Base-by-base conservation (phyloP, 1,140 invertebrate species). In the Anoplophora glabripennis region DNA sequence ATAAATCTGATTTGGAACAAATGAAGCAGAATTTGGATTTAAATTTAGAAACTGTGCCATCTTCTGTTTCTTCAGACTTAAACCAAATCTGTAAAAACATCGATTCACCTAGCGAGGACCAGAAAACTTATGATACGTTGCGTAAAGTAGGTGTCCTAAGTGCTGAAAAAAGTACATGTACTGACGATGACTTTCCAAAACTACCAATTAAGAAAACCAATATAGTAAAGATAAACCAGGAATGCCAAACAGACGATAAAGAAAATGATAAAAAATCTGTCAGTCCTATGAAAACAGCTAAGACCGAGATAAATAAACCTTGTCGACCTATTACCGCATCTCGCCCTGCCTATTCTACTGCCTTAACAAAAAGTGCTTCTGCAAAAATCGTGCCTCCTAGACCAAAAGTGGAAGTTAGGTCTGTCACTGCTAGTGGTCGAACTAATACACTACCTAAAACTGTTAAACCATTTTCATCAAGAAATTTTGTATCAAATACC, bases 141-240 rank as follows among this genome's bases (percentile, higher is more conserved):
- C 57, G 70, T 33, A 73, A 73, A 59, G 57, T 72, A 17, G 71
- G 69, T 14, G 72, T 73, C 11, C 61, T 71, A 58, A 73, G 66
- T 67, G 64, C 70, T 33, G 72, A 76, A 59, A 67, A 75, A 78
- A 60, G 81, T 77, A 77, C 74, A 72, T 72, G 78, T 76, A 56
- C 81, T 68, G 74, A 80, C 74, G 57, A 78, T 77, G 79, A 80
- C 67, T 75, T 72, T 63, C 73, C 76, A 38, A 78, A 76, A 58
- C 71, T 74, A 59, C 67, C 71, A 1, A 72, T 78, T 33, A 79
- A 78, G 61, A 78, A 76, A 63, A 70, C 77, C 5, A 58, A 67
- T 12, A 63, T 71, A 40, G 61, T 72, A 63, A 74, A 69, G 75
- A 64, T 66, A 37, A 75, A 63, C 33, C 69, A 63, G 63, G 69